A percentile compares a stretch with the other conserved stretches of the same genome.
These are phyloP conservation scores for Thunnus thynnus DNA, from an alignment of 2,113 vertebrate genomes.

Conservation along the genomic window DNA sequence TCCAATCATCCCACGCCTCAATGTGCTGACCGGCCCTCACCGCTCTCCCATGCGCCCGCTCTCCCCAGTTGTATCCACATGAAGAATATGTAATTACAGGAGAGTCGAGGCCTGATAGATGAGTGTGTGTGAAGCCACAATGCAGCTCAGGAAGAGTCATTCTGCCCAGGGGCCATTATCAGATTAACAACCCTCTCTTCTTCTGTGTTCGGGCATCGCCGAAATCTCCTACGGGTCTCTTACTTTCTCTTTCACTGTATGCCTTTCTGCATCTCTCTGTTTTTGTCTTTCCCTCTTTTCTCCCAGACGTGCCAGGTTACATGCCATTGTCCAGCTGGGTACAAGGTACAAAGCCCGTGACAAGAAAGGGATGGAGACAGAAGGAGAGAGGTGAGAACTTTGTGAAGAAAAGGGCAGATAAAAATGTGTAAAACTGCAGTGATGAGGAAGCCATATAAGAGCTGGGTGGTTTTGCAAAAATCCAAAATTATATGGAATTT, in stretches of 20 bases:
- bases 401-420: neutral
- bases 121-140: constrained; percentile 67
- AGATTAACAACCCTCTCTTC: constrained; percentile 63
- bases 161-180: constrained; percentile 67
- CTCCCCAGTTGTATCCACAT: constrained; percentile 54
- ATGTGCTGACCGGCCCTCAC: constrained; percentile 57
- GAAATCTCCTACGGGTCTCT: constrained; percentile 28
- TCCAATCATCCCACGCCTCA: constrained; percentile 60
- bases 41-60: neutral
- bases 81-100: constrained; percentile 77
- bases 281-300: constrained; percentile 21
- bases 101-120: constrained; percentile 63
- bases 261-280: constrained; percentile 2
- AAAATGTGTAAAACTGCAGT: neutral
- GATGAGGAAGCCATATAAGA: neutral
- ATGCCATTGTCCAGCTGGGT: constrained; percentile 42
- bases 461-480: neutral
- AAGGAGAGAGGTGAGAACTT: constrained; percentile 11
- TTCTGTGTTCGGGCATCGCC: constrained; percentile 33
- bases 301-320: constrained; percentile 68
- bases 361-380: neutral
- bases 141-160: constrained; percentile 60
- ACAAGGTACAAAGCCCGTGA: constrained; percentile 4
- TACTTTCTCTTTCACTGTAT: constrained; percentile 18
- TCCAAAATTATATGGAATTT: constrained; percentile 40